Evolutionary conservation across 2,113 vertebrate species (phyloP).

Genomic region (Tachysurus fulvidraco): DNA sequence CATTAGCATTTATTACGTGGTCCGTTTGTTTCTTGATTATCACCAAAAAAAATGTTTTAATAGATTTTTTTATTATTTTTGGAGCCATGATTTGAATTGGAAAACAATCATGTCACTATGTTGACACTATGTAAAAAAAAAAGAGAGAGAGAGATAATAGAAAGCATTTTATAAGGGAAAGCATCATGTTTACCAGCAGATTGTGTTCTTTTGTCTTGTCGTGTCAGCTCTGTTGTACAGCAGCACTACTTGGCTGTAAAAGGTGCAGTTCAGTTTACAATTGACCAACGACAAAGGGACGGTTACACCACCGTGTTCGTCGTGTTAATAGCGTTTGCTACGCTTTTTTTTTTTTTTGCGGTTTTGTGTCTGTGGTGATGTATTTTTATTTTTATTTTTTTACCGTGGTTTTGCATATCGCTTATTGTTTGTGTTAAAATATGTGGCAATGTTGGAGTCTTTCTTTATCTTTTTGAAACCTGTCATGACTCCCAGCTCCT

Average conservation of each 20-base stretch:
- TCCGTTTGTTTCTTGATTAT: not conserved
- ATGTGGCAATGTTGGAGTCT: not conserved
- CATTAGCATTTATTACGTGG: not conserved
- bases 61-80: not conserved
- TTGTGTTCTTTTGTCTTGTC: not conserved
- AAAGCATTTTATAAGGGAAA: not conserved
- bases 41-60: not conserved
- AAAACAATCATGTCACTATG: not conserved
- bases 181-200: not conserved
- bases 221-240: not conserved
- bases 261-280: not conserved
- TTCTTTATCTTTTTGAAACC: not conserved
- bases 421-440: conserved; percentile 13
- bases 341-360: not conserved
- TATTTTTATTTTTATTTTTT: conserved; percentile 31
- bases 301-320: not conserved
- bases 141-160: not conserved
- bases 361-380: not conserved
- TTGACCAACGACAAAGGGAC: not conserved
- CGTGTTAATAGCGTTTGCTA: not conserved
- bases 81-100: not conserved
- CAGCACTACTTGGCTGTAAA: not conserved
- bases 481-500: not conserved
- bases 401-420: conserved; percentile 13
- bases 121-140: not conserved